Base-by-base conservation (phyloP, 2,888 invertebrate species). In the Trachelus troglodyta region DNA sequence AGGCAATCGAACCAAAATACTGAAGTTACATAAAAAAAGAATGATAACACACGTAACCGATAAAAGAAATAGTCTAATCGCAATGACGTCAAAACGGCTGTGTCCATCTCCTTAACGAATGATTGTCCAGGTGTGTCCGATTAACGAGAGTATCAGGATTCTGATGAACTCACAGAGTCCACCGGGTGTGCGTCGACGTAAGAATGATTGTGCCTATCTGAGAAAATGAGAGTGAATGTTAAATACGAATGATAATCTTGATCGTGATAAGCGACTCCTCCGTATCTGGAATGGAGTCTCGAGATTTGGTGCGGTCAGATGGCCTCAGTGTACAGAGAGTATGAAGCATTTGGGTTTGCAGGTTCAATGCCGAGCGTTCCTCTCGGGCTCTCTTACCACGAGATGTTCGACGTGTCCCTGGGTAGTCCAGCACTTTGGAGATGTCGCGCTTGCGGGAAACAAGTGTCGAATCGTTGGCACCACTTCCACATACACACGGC, bases 381-480 rank as follows among this genome's bases (percentile, higher is more conserved):
- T 76, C 86, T 88, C 81, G 89, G 86, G 86, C 94, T 95, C 92
- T 94, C 96, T 86, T 96, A 96, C 94, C 96, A 96, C 93, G 95
- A 95, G 93, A 96, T 96, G 96, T 96, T 96, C 92, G 95, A 94
- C 88, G 95, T 95, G 87, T 93, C 95, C 80, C 93, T 94, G 81
- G 94, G 94, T 90, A 95, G 95, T 86, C 94, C 95, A 77, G 94
- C 95, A 83, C 93, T 96, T 90, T 96, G 96, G 96, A 95, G 95
- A 90, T 96, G 96, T 92, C 95, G 95, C 90, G 94, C 95, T 69
- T 96, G 96, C 93, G 95, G 96, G 92, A 97, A 96, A 93, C 95
- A 96, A 93, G 96, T 96, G 84, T 96, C 96, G 92, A 97, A 96
- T 93, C 94, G 96, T 92, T 97, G 96, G 96, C 96, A 97, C 92